Evolutionary conservation across 1,140 invertebrate genomes (phyloP), one percentile per base, ranked within the genome.

Genomic region (Heliconius eleuchia): DNA sequence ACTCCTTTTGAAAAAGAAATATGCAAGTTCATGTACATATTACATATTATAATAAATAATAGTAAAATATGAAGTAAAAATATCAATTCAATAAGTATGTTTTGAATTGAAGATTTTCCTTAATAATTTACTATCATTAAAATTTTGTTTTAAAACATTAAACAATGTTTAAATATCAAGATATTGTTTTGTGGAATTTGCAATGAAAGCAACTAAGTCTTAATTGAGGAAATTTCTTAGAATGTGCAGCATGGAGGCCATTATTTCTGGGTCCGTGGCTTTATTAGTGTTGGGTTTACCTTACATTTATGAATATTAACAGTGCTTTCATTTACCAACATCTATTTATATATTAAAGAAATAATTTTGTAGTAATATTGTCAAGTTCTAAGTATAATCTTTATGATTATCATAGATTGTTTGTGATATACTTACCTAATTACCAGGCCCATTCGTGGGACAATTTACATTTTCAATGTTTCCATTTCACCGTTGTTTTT

Each of bases 181-280:
- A 11, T 66, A 66, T 66, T 30, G 60, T 66, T 66, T 30, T 66
- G 27, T 66, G 60, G 60, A 30, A 66, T 66, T 30, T 30, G 23
- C 60, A 66, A 66, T 66, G 60, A 60, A 60, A 60, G 9, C 55
- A 60, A 4, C 60, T 30, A 27, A 66, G 60, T 66, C 60, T 66
- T 66, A 66, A 66, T 66, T 66, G 60, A 66, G 60, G 60, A 66
- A 66, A 66, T 66, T 66, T 66, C 60, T 66, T 66, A 66, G 60
- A 66, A 66, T 66, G 60, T 66, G 60, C 60, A 27, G 60, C 60
- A 30, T 66, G 60, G 60, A 66, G 27, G 60, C 60, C 60, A 66
- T 66, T 66, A 66, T 66, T 66, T 66, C 60, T 66, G 60, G 60
- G 60, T 30, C 60, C 60, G 60, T 16, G 23, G 60, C 60, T 66